Base-by-base conservation (phyloP, 2,113 vertebrate genomes). In the Arvicanthis niloticus region DNA sequence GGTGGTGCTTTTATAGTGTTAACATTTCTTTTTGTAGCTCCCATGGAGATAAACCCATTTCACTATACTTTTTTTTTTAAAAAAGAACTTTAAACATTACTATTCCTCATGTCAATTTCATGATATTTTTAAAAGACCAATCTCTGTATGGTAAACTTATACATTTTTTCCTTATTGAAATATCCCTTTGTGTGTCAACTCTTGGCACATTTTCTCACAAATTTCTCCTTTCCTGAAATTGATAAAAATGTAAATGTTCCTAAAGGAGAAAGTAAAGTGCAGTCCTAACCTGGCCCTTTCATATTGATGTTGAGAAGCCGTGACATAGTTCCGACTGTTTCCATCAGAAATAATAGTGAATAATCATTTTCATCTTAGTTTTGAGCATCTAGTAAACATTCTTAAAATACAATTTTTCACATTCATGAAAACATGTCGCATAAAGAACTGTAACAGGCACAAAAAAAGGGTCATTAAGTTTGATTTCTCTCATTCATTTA, bases 121-220 rank as follows among this genome's bases (percentile, higher is more conserved):
- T 97, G 93, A 97, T 95, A 96, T 97, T 96, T 45, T 97, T 97
- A 92, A 92, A 94, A 95, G 96, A 97, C 94, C 65, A 96, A 97
- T 96, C 95, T 94, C 91, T 15, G n/a, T 94, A 94, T 94, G 70
- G 94, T 91, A 89, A 96, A 89, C 91, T 94, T 92, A 96, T 82
- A 94, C 94, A 91, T 96, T 94, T 70, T 94, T 86, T 73, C 58
- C 75, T 92, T 53, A 10, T 68, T 67, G 81, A 95, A 95, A 92
- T 97, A 96, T 87, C 96, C 91, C 91, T 97, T 92, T 96, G 91
- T 96, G 91, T 95, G 91, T 96, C 95, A 97, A 97, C 89, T 80
- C 89, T 81, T 96, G 93, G 96, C 92, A 97, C 87, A 91, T 95
- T 91, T 97, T 91, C 89, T 94, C 82, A 96, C 75, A 70, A 89